Base-by-base conservation (phyloP, 2,797 vertebrate species). In the Anas flavirostris region DNA sequence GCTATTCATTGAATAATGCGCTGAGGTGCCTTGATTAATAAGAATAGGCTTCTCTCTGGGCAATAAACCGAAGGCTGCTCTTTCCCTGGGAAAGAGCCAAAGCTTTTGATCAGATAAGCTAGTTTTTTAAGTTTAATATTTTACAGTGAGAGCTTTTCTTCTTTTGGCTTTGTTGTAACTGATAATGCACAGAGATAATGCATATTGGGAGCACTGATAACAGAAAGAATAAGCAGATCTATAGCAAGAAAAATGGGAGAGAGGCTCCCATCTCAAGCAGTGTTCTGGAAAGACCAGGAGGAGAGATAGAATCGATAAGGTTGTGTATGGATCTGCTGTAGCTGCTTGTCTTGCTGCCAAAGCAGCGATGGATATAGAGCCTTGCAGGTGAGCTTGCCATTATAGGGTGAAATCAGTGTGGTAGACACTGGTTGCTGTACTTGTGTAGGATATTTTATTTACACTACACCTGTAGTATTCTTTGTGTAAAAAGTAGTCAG, bases 141-240 rank as follows among this genome's bases (percentile, higher is more conserved):
- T 97, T 79, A 93, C 80, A 77, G 56, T 33, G 80, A 90, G 80
- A 55, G 77, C 67, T 90, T 86, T 93, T 94, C 80, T 93, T 91
- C 82, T 74, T 88, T 64, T 90, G 74, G 60, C 64, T 95, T 82
- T 91, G 82, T 91, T 91, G 70, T 73, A 79, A 69, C 67, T 52
- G 91, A 93, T 96, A 88, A 80, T 1, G 56, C 87, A 85, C 48
- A 88, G 70, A 95, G 91, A 96, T 93, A 94, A 95, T 52, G 76
- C 82, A 79, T 93, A 94, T 86, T 93, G 91, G 85, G 52, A 93
- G 46, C 7, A 13, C 80, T 70, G 95, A 96, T 96, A 96, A 84
- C 77, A 79, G 80, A 79, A 90, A 75, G 82, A 95, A 90, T 94
- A 93, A 90, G 90, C 66, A 95, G 74, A 88, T 84, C 67, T 93